A percentile compares a stretch with the other conserved stretches of the same genome.
These are phyloP conservation scores for Timema cristinae DNA, from an alignment of 2,888 invertebrate species.

Conservation along the genomic window DNA sequence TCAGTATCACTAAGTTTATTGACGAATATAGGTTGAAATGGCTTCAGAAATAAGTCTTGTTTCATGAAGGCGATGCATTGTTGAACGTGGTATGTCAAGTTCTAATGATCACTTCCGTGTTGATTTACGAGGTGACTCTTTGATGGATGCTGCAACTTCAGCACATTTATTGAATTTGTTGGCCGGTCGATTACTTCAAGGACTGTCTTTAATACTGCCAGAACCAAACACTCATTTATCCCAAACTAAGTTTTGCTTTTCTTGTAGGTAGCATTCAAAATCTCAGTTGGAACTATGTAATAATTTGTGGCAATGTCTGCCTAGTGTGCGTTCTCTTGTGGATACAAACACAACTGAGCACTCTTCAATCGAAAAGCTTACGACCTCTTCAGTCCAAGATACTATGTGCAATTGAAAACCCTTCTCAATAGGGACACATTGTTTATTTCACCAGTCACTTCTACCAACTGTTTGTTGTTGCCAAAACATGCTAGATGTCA, in stretches of 20 bases:
- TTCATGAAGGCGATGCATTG: background rate
- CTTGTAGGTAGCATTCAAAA: constrained; percentile 15
- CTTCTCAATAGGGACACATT: too few species aligned
- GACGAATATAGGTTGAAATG: background rate
- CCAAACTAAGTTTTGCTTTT: constrained; percentile 14
- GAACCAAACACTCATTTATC: constrained; percentile 7
- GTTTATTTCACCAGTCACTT: too few species aligned
- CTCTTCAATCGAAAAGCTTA: too few species aligned
- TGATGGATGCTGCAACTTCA: background rate
- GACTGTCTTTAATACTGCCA: constrained; percentile 9
- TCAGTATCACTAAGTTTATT: background rate
- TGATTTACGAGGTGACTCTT: background rate
- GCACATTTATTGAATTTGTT: background rate
- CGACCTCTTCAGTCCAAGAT: too few species aligned
- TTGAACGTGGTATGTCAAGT: background rate
- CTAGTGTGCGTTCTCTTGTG: background rate
- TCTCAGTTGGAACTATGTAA: background rate
- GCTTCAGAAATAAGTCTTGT: background rate
- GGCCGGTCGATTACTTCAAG: background rate
- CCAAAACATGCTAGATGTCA: too few species aligned
- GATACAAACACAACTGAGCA: background rate
- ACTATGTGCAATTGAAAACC: too few species aligned
- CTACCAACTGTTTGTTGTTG: too few species aligned
- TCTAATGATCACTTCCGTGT: background rate
- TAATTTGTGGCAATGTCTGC: constrained; percentile 9